These are phyloP conservation scores for Amphipoea lucens DNA, from an alignment of 2,888 invertebrate genomes.

Conservation along the genomic window DNA sequence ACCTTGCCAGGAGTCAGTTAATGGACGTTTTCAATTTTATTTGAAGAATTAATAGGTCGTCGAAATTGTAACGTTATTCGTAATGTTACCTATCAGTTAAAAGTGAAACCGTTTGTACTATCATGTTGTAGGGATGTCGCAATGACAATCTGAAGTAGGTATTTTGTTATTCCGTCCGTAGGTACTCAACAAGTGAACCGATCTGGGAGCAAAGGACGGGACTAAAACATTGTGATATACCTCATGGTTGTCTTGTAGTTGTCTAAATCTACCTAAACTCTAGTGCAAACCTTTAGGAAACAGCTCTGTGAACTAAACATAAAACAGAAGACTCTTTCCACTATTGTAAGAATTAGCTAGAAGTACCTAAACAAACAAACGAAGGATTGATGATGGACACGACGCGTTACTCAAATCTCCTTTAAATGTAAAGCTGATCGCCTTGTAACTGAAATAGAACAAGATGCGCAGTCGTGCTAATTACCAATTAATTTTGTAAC, in stretches of 20 bases:
- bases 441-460: background rate
- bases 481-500: background rate
- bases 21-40: background rate
- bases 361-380: background rate
- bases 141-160: background rate
- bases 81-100: background rate
- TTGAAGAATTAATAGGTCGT: constrained; percentile 3
- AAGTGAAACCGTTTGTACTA: background rate
- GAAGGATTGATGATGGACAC: background rate
- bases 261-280: background rate
- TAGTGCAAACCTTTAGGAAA: background rate
- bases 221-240: background rate
- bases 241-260: background rate
- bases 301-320: no score
- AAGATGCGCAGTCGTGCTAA: background rate
- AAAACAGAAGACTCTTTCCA: background rate
- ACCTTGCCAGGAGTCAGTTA: constrained; percentile 32
- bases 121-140: background rate
- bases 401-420: background rate
- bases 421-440: background rate
- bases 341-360: no score
- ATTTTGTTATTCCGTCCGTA: background rate
- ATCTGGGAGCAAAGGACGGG: background rate
- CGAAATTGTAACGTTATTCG: constrained; percentile 1
- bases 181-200: no score